phyloP scores from a whole-genome alignment of 2,113 vertebrate species.

The Hymenochirus boettgeri region DNA sequence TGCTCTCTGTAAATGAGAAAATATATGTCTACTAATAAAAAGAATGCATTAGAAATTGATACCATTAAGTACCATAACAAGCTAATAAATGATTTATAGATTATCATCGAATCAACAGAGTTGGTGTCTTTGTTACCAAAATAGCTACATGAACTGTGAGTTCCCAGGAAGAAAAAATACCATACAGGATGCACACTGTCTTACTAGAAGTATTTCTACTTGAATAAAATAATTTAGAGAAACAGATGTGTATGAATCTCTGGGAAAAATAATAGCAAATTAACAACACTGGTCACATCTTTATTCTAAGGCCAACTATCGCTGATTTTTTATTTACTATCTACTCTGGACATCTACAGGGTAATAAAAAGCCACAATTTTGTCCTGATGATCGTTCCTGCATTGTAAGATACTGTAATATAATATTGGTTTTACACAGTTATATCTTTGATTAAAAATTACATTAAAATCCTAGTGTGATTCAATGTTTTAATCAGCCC shows the following conservation, averaged over 20 bases:
- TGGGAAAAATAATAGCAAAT: constrained; percentile 12
- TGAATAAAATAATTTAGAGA: constrained; percentile 12
- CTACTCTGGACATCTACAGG: too few species aligned
- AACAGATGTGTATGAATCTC: constrained; percentile 29
- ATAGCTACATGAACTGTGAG: constrained; percentile 3
- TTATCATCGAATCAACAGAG: constrained; percentile 17
- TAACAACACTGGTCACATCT: constrained; percentile 1
- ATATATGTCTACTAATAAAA: too few species aligned
- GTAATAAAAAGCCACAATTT: too few species aligned
- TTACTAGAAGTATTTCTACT: constrained; percentile 6
- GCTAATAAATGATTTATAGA: constrained; percentile 18
- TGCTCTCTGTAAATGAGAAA: too few species aligned
- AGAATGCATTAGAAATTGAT: too few species aligned
- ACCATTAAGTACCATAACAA: background rate
- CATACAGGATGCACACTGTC: constrained; percentile 22
- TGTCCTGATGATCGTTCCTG: too few species aligned
- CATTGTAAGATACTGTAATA: too few species aligned
- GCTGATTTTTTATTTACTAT: too few species aligned
- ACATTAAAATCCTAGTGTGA: constrained; percentile 7
- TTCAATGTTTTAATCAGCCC: constrained; percentile 11
- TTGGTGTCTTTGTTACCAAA: constrained; percentile 6
- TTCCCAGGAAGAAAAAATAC: constrained; percentile 25
- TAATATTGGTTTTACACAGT: too few species aligned
- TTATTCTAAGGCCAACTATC: too few species aligned
- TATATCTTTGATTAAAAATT: too few species aligned